phyloP scores from a whole-genome alignment of 2,797 vertebrate genomes.

The Ispidina picta region DNA sequence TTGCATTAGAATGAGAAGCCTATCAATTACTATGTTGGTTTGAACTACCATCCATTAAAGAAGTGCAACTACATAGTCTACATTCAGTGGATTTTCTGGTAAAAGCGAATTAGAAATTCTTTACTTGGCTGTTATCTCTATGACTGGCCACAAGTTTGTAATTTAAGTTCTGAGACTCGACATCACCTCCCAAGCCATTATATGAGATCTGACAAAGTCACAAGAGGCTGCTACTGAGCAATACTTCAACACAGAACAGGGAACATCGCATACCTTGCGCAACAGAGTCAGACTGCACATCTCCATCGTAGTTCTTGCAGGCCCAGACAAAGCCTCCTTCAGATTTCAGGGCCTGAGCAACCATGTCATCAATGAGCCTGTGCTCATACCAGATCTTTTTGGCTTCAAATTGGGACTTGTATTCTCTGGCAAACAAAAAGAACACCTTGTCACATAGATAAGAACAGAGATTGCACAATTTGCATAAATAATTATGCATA shows the following conservation, averaged over 20 bases:
- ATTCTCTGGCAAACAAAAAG: constrained; percentile 82
- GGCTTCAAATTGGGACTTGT: constrained; percentile 89
- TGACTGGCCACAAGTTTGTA: not conserved
- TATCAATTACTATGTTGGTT: not conserved
- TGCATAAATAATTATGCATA: not conserved
- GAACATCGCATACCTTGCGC: constrained; percentile 87
- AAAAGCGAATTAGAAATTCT: not conserved
- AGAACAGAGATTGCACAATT: not conserved
- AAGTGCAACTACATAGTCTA: not conserved
- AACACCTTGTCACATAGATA: not conserved
- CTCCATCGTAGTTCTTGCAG: constrained; percentile 98
- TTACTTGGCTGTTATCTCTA: not conserved
- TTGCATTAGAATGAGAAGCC: not conserved
- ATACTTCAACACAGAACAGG: not conserved
- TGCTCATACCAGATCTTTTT: constrained; percentile 97
- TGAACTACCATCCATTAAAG: not conserved
- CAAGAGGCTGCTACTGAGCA: not conserved
- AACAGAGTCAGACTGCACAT: constrained; percentile 96
- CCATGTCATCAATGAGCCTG: constrained; percentile 98
- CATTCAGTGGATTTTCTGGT: not conserved
- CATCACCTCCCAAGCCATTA: not conserved
- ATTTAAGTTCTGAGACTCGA: not conserved
- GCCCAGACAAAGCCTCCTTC: constrained; percentile 99
- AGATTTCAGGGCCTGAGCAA: constrained; percentile 97
- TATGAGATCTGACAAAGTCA: not conserved